Conservation (phyloP, 2,113 vertebrate genomes). For the Pluvianellus socialis region DNA sequence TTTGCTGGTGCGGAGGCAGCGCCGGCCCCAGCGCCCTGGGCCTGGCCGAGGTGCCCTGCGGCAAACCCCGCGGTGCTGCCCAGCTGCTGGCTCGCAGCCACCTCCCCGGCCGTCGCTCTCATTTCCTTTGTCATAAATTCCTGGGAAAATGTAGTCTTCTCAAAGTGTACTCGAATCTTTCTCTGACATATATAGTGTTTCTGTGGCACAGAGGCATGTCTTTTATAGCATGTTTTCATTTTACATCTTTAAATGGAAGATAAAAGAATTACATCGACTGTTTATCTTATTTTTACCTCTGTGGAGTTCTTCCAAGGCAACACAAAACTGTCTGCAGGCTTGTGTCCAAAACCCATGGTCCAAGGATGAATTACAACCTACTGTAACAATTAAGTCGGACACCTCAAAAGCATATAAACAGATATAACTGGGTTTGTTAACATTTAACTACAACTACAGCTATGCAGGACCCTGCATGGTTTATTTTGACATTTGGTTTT, state of each 20-base stretch:
- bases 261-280: not conserved
- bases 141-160: not conserved
- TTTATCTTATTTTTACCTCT: not conserved
- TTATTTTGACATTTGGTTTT: not conserved
- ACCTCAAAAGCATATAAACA: not conserved
- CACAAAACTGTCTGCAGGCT: not conserved
- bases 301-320: not conserved
- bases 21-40: accelerated
- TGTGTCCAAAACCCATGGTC: not conserved
- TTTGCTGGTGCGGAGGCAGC: accelerated
- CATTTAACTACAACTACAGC: not conserved
- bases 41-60: not conserved
- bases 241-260: not conserved
- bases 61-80: too few species aligned
- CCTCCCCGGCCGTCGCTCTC: accelerated
- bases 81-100: not conserved
- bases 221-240: not conserved
- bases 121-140: not conserved
- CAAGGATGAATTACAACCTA: not conserved
- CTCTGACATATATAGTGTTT: not conserved
- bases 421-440: not conserved
- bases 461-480: not conserved
- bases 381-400: not conserved
- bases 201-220: not conserved
- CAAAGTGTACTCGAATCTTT: not conserved